phyloP scores from a whole-genome alignment of 2,797 vertebrate genomes.

The Vespertilio murinus region DNA sequence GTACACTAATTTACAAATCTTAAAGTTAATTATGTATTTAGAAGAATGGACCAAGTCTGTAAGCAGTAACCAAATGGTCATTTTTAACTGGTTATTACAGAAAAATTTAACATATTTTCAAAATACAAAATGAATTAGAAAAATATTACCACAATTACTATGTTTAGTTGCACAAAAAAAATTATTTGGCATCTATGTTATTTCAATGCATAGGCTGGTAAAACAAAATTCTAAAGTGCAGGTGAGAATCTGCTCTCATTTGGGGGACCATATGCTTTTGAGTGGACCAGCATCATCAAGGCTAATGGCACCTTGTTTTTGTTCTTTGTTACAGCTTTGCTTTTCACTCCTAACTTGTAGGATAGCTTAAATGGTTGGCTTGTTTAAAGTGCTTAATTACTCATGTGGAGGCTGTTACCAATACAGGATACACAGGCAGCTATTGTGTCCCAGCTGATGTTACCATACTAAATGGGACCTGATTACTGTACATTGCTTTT shows the following conservation, averaged over 20 bases:
- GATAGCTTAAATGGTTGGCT: conserved; percentile 79
- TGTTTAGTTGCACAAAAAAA: not conserved
- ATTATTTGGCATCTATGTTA: not conserved
- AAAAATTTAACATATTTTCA: not conserved
- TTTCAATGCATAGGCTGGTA: conserved; percentile 43
- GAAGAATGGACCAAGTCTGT: not conserved
- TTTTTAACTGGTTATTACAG: not conserved
- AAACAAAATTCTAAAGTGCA: conserved; percentile 45
- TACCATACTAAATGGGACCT: conserved; percentile 85
- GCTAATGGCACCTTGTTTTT: conserved; percentile 66
- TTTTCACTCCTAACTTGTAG: conserved; percentile 73
- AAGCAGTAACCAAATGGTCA: not conserved
- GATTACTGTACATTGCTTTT: conserved; percentile 84
- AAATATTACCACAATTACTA: not conserved
- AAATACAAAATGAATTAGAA: not conserved
- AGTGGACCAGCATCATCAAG: conserved; percentile 53
- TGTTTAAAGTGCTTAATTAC: conserved; percentile 79
- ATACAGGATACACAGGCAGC: conserved; percentile 75
- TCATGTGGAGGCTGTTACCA: conserved; percentile 78
- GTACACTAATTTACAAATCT: not conserved
- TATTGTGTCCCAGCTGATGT: conserved; percentile 82
- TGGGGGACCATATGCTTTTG: conserved; percentile 75
- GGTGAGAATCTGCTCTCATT: conserved; percentile 69
- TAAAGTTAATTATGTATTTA: not conserved
- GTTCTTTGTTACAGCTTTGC: conserved; percentile 73